Base-by-base conservation (phyloP, 2,888 invertebrate species). In the Fissipunctia ypsillon region DNA sequence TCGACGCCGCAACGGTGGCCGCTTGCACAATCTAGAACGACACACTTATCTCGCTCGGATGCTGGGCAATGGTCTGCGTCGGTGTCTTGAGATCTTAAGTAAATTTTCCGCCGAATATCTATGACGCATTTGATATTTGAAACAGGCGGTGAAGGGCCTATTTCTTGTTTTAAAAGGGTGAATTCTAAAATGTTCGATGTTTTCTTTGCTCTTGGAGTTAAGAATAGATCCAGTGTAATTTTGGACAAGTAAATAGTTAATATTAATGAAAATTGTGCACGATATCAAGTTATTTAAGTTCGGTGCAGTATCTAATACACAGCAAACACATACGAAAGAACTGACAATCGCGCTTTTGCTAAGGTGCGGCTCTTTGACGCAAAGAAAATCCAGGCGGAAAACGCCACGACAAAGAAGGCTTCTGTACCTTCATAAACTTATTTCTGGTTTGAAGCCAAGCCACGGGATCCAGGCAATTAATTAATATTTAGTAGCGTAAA, bases 11-110 rank as follows among this genome's bases (percentile, higher is more conserved):
- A 87, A 87, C 90, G 85, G 84, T 86, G 86, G 86, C 88, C 88
- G 90, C 89, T 90, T 91, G 91, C 89, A 91, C 90, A 89, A 93
- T 91, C 90, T 94, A 93, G 93, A 94, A 90, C 93, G 92, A 88
- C 90, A 91, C 87, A 90, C 90, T 89, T 89, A 89, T 87, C 88
- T 89, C 84, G 83, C 84, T 90, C 83, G 81, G 87, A 89, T 89
- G 87, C 89, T 90, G 89, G 88, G 90, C 88, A 89, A 89, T 90
- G 87, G 88, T 84, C 78, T 71, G 70, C 66, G 73, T 68, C 78
- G 78, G 65, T 69, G 78, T 78, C 80, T 85, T 72, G 66, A 78
- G 64, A 80, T 78, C 74, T 74, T 76, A 78, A 88, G 72, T 81
- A 86, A 85, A 85, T 81, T 78, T 70, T 59, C 78, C 60, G 60